Conservation (phyloP, 2,888 invertebrate species). For the Eumerus sabulonum region DNA sequence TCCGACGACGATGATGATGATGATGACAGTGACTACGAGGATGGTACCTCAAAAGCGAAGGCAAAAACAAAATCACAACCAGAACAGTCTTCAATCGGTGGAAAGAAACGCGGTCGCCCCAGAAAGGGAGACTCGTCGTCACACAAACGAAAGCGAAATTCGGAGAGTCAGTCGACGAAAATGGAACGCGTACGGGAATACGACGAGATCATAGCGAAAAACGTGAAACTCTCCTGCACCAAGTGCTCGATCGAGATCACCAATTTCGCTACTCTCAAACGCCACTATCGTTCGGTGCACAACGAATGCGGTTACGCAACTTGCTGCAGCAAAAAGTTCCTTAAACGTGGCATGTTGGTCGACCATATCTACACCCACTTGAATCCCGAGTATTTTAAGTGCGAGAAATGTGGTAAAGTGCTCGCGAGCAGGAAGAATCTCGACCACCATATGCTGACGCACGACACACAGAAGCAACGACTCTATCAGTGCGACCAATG, state of each 20-base stretch:
- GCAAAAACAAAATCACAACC: slow-evolving; percentile 8
- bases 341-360: slow-evolving; percentile 74
- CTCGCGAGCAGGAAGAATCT: slow-evolving; percentile 73
- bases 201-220: slow-evolving; percentile 73
- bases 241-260: slow-evolving; percentile 71
- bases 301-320: slow-evolving; percentile 74
- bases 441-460: slow-evolving; percentile 73
- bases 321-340: slow-evolving; percentile 76
- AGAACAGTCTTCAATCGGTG: neutral
- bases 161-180: slow-evolving; percentile 34
- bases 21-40: slow-evolving; percentile 57
- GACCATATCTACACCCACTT: slow-evolving; percentile 76
- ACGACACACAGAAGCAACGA: slow-evolving; percentile 72
- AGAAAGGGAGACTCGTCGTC: slow-evolving; percentile 23
- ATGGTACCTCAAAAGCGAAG: slow-evolving; percentile 14
- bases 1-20: slow-evolving; percentile 50
- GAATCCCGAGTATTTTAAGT: slow-evolving; percentile 76
- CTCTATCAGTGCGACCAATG: slow-evolving; percentile 75
- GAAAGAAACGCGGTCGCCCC: slow-evolving; percentile 33
- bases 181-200: slow-evolving; percentile 70
- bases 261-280: slow-evolving; percentile 72
- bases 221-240: slow-evolving; percentile 75
- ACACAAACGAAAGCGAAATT: slow-evolving; percentile 26
- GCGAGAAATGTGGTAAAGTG: slow-evolving; percentile 73
- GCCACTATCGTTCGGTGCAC: slow-evolving; percentile 72